Evolutionary conservation across 2,113 vertebrate species (phyloP), one percentile per base, ranked within the genome.

Genomic region (Thamnaconus septentrionalis): DNA sequence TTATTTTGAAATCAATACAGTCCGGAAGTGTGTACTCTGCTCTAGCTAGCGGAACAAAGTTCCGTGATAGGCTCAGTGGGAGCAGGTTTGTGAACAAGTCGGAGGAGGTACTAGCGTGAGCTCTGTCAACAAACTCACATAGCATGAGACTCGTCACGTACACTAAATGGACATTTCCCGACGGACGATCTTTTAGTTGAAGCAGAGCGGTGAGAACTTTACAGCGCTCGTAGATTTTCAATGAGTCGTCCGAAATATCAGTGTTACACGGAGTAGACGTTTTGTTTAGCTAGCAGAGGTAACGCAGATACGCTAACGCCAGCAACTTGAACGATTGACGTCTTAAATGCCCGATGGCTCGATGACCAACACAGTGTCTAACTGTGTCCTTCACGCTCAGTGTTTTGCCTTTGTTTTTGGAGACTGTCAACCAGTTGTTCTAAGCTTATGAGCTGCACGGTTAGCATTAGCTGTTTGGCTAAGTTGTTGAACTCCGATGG

Each of bases 241-340:
- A 53, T 7, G 45, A 64, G 66, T 6, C 52, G 60, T 31, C 63
- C 69, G 40, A 53, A 73, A 69, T 59, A 31, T 62, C 18, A 18
- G 40, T 59, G 70, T 69, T 64, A 12, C 55, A 4, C 53, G 64
- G 61, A 69, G 64, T 71, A 73, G 60, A 80, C 64, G 86, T 79
- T 74, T 82, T 83, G 75, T 81, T 82, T 81, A 81, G 88, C 86
- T 88, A 87, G 79, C 78, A 53, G 18, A 68, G 68, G 71, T 79
- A 82, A 67, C 72, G 67, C 64, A 42, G 56, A 73, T 60, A 39
- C 44, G 83, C 80, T 84, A 84, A 75, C 71, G 52, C 43, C 66
- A 71, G 77, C 81, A 73, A 73, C 67, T 59, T 66, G 58, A 70
- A 78, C 59, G 75, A 60, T 66, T 69, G 71, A 66, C 77, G 76